Evolutionary conservation across 2,888 invertebrate genomes (phyloP).

Genomic region (Julus scanicus): DNA sequence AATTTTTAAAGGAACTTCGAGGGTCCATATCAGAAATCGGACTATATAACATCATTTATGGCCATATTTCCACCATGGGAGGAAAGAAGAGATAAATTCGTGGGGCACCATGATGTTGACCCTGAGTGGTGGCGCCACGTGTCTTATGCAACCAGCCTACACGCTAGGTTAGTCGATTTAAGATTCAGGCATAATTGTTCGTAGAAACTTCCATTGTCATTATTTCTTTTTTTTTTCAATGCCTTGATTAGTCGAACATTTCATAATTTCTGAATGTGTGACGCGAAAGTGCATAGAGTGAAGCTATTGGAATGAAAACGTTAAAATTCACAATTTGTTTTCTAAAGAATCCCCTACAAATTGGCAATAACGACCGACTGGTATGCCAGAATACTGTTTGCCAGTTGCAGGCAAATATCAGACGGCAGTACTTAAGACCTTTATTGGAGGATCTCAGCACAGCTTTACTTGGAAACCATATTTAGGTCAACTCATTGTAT

Average conservation of each 20-base stretch:
- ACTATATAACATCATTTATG: too few species aligned
- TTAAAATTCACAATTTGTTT: neutral
- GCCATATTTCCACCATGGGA: too few species aligned
- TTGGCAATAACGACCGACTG: constrained; percentile 6
- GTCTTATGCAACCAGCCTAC: neutral
- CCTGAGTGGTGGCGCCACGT: neutral
- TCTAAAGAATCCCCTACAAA: neutral
- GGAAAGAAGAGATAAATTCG: too few species aligned
- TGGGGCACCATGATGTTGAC: neutral
- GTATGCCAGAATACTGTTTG: neutral
- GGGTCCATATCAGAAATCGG: too few species aligned
- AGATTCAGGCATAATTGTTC: neutral
- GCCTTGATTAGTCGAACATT: neutral
- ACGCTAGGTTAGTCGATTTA: neutral
- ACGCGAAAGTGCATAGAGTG: neutral
- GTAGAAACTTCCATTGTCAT: neutral
- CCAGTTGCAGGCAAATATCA: neutral
- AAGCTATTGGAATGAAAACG: neutral
- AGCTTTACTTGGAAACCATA: neutral
- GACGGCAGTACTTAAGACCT: neutral
- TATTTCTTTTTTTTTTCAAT: neutral
- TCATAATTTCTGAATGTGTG: neutral
- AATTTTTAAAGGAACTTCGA: too few species aligned
- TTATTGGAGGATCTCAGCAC: neutral
- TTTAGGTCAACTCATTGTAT: neutral